These are phyloP conservation scores for Theristicus caerulescens DNA, from an alignment of 2,113 vertebrate species.

Conservation along the genomic window DNA sequence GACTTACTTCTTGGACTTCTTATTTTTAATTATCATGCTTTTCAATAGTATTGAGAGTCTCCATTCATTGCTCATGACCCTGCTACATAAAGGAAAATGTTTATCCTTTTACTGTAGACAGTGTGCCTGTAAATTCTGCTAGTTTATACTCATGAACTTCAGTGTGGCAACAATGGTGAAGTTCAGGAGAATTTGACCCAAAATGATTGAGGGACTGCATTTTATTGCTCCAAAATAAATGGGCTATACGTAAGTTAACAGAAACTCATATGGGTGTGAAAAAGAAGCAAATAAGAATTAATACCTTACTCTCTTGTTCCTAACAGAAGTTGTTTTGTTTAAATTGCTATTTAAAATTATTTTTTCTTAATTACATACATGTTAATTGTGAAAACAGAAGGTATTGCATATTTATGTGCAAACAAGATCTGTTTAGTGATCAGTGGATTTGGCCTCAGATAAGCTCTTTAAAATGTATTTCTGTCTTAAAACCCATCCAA, in stretches of 20 bases:
- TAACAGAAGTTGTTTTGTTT: background rate
- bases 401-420: background rate
- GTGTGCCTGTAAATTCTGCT: background rate
- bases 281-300: background rate
- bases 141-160: background rate
- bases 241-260: background rate
- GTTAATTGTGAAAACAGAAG: background rate
- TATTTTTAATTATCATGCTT: conserved; percentile 7
- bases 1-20: background rate
- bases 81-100: background rate
- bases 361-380: background rate
- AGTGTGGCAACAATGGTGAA: background rate
- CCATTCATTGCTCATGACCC: background rate
- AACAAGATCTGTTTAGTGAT: background rate
- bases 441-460: background rate
- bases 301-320: background rate
- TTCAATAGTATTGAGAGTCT: background rate
- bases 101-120: background rate
- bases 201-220: background rate
- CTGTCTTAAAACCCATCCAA: background rate
- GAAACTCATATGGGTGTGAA: background rate
- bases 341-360: background rate
- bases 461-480: background rate
- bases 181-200: background rate
- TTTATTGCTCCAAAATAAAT: background rate